Conservation (phyloP, 2,113 vertebrate species). For the Thryonomys swinderianus region DNA sequence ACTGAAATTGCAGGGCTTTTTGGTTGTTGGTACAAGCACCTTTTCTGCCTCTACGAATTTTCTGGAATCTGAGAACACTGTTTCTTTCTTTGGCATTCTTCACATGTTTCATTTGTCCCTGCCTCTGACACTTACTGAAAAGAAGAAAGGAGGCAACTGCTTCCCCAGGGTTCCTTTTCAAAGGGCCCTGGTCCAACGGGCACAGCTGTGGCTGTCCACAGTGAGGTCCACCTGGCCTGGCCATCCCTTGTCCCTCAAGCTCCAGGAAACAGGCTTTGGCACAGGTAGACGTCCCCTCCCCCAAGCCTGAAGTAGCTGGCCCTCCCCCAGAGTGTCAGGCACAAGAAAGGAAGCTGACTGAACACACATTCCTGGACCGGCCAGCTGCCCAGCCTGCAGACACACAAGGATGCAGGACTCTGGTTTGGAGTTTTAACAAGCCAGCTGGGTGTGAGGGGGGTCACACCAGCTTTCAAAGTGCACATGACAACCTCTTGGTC, state of each 20-base stretch:
- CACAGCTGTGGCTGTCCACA: conserved; percentile 61
- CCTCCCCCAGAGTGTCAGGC: conserved; percentile 67
- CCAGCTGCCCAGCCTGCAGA: conserved; percentile 78
- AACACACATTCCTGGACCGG: conserved; percentile 74
- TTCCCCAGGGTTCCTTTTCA: conserved; percentile 68
- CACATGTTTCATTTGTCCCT: conserved; percentile 53
- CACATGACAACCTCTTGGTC: conserved; percentile 74
- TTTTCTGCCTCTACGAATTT: neutral
- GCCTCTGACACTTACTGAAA: conserved; percentile 67
- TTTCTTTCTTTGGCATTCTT: conserved; percentile 73
- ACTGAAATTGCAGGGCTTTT: neutral
- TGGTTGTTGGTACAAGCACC: neutral
- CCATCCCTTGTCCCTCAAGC: neutral
- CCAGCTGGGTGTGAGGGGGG: conserved; percentile 81
- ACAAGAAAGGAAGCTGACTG: conserved; percentile 74
- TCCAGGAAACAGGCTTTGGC: conserved; percentile 59
- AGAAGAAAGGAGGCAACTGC: conserved; percentile 57
- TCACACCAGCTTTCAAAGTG: conserved; percentile 79
- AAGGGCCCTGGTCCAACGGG: conserved; percentile 14
- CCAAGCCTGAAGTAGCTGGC: conserved; percentile 57
- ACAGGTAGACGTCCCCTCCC: conserved; percentile 73
- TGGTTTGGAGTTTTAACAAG: conserved; percentile 81
- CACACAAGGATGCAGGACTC: conserved; percentile 74
- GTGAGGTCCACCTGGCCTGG: conserved; percentile 31
- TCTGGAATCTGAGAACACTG: conserved; percentile 62